Percentiles rank a stretch among this genome's conserved stretches.
Evolutionary conservation across 2,113 vertebrate genomes (phyloP).

Genomic region (Calidris pugnax): DNA sequence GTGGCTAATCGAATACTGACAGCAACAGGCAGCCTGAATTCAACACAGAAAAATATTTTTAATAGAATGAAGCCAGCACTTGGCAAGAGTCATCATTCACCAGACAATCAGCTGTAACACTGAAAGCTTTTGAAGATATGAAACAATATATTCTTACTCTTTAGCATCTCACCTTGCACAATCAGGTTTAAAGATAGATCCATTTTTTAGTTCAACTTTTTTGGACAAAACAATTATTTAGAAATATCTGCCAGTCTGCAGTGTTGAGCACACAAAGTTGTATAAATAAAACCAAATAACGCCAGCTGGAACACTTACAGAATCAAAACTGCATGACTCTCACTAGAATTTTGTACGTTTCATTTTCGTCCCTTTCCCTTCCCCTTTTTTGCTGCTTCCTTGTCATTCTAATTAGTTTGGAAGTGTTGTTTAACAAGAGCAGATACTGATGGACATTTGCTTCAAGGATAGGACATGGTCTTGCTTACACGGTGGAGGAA

Average conservation of each 20-base stretch:
- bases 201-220: background rate
- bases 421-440: background rate
- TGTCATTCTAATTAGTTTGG: background rate
- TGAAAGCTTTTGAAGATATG: background rate
- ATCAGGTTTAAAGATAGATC: background rate
- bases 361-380: background rate
- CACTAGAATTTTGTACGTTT: background rate
- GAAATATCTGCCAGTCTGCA: background rate
- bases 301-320: background rate
- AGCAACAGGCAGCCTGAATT: background rate
- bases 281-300: background rate
- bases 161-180: background rate
- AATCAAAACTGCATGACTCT: background rate
- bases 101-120: background rate
- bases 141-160: background rate
- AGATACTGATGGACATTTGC: background rate
- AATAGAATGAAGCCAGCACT: background rate
- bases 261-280: background rate
- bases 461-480: background rate
- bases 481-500: background rate
- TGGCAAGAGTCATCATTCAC: background rate
- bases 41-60: background rate
- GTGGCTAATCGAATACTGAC: conserved; percentile 39
- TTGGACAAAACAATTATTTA: background rate
- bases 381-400: background rate